Percentiles rank a stretch among this genome's conserved stretches.
Conservation (phyloP, 2,797 vertebrate species). For the Sebastes nivosus region DNA sequence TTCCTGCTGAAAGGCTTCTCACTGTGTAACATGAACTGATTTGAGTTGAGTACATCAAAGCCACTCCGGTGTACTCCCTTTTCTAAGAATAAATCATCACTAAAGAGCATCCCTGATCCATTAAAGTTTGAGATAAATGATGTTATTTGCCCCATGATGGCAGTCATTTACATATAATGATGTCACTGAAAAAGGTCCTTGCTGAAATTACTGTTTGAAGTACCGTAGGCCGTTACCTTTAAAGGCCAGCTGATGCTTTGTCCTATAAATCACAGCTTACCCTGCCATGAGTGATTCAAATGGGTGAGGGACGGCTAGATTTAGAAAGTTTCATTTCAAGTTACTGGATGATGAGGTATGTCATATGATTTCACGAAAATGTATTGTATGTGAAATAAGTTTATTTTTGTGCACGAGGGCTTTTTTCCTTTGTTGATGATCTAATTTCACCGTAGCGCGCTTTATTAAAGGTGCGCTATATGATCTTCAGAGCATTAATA, state of each 20-base stretch:
- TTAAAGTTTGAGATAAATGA: neutral
- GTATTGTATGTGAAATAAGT: neutral
- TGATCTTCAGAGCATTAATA: no score
- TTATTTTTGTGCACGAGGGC: neutral
- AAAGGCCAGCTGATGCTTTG: neutral
- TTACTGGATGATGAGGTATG: neutral
- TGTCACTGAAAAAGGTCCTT: neutral
- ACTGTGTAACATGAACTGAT: neutral
- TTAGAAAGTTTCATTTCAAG: neutral
- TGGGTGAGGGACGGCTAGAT: neutral
- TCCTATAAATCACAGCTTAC: neutral
- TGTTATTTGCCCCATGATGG: neutral
- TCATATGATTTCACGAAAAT: neutral
- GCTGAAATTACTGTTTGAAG: neutral
- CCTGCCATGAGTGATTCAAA: neutral
- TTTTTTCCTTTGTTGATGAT: neutral
- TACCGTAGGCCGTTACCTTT: neutral
- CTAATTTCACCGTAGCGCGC: fast-evolving
- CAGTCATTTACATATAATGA: neutral
- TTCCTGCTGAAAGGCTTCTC: neutral
- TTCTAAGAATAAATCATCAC: neutral
- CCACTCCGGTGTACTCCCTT: neutral
- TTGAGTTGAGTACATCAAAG: neutral
- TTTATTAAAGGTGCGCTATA: no score
- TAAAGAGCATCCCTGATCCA: neutral